Evolutionary conservation across 2,113 vertebrate genomes (phyloP).

Genomic region (Stegastes partitus): DNA sequence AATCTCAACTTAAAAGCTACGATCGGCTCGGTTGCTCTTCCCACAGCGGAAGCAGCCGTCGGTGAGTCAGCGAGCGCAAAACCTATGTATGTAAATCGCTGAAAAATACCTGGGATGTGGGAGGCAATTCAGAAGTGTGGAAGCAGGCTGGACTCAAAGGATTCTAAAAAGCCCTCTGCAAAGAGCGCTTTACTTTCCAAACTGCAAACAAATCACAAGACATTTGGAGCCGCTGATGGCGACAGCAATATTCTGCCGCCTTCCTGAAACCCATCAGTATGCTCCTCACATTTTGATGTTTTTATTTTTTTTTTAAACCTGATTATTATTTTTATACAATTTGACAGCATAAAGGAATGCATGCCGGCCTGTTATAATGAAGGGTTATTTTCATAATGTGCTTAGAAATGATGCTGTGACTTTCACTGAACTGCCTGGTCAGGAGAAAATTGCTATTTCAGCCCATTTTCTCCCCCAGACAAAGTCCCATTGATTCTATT

Average conservation of each 20-base stretch:
- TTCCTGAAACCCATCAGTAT: background rate
- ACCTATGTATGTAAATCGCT: background rate
- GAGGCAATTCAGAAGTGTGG: background rate
- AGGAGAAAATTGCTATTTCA: slow-evolving; percentile 31
- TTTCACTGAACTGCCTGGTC: slow-evolving; percentile 2
- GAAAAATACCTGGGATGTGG: background rate
- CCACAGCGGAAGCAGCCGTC: background rate
- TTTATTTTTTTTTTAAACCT: background rate
- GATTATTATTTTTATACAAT: background rate
- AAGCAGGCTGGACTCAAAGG: background rate
- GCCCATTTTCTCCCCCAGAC: background rate
- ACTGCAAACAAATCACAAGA: background rate
- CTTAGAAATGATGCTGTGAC: background rate
- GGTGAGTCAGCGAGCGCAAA: background rate
- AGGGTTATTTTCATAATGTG: slow-evolving; percentile 21
- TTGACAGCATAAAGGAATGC: slow-evolving; percentile 14
- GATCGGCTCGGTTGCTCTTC: slow-evolving; percentile 1
- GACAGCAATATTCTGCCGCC: background rate
- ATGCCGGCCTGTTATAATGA: background rate
- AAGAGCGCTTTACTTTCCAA: background rate
- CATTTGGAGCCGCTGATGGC: background rate
- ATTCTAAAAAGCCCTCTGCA: background rate
- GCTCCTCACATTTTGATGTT: slow-evolving; percentile 1
- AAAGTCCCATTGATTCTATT: slow-evolving; percentile 20
- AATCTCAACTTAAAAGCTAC: background rate